These are phyloP conservation scores for Pristionchus exspectatus DNA, from an alignment of 2,888 invertebrate species.

Conservation along the genomic window DNA sequence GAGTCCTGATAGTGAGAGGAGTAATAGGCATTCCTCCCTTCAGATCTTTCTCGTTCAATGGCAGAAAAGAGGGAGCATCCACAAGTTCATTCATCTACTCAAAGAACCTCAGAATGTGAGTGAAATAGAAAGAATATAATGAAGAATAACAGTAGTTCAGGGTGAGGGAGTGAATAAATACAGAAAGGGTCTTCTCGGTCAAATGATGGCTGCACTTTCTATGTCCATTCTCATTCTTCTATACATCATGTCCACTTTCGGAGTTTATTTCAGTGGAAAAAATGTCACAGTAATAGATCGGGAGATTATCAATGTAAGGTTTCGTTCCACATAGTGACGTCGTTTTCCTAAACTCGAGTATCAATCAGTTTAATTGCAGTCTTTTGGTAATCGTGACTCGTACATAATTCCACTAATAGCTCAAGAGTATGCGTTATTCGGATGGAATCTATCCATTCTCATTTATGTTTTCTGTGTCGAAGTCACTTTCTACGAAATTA, in stretches of 20 bases:
- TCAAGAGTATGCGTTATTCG: slow-evolving; percentile 14
- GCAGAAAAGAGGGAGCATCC: slow-evolving; percentile 14
- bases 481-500: slow-evolving; percentile 41
- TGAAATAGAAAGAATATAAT: not conserved
- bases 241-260: not conserved
- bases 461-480: slow-evolving; percentile 38
- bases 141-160: not conserved
- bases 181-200: not conserved
- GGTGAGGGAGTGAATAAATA: slow-evolving; percentile 25
- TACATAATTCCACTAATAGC: slow-evolving; percentile 36
- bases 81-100: not conserved
- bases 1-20: not conserved
- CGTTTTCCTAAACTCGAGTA: not conserved
- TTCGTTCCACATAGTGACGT: not conserved
- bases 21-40: not conserved
- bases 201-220: slow-evolving; percentile 24
- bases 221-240: slow-evolving; percentile 17
- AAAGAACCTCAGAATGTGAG: slow-evolving; percentile 21
- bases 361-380: not conserved
- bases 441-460: slow-evolving; percentile 43
- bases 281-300: slow-evolving; percentile 18
- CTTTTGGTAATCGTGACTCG: slow-evolving; percentile 14
- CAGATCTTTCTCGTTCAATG: slow-evolving; percentile 23
- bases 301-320: not conserved
- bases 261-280: slow-evolving; percentile 4